Conservation (phyloP, 2,797 vertebrate species). For the Lepilemur ruficaudatus region DNA sequence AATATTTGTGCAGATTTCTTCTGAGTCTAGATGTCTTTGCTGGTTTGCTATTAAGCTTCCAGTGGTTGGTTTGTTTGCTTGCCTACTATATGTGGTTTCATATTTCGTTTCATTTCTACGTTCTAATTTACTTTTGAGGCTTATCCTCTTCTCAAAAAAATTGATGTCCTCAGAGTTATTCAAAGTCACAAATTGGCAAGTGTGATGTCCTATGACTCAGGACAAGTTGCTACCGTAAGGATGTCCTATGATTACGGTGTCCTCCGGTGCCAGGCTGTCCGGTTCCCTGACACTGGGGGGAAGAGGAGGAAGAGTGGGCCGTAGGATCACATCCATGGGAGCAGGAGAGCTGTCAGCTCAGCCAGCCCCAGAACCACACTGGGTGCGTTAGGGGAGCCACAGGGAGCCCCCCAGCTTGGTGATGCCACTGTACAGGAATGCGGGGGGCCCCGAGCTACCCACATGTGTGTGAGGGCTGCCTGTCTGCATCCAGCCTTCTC, state of each 20-base stretch:
- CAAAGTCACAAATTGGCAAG: neutral
- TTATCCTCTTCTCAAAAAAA: neutral
- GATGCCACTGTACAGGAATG: neutral
- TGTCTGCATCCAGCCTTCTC: neutral
- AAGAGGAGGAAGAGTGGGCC: neutral
- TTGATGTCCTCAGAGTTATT: neutral
- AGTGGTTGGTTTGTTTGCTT: neutral
- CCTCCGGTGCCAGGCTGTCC: neutral
- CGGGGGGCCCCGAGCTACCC: neutral
- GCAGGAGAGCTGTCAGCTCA: neutral
- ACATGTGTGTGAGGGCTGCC: accelerated
- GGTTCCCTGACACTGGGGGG: accelerated
- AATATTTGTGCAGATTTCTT: neutral
- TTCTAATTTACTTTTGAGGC: neutral
- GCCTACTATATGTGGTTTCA: neutral
- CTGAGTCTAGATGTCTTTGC: neutral
- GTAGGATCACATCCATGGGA: neutral
- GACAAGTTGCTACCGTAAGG: neutral
- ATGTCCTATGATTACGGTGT: accelerated
- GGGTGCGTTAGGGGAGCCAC: neutral
- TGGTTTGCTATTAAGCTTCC: neutral
- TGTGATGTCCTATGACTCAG: neutral
- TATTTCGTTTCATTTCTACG: neutral
- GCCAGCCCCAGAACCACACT: neutral
- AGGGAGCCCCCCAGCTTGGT: too few species aligned